Conservation (phyloP, 2,797 vertebrate genomes). For the Sebastolobus alascanus region DNA sequence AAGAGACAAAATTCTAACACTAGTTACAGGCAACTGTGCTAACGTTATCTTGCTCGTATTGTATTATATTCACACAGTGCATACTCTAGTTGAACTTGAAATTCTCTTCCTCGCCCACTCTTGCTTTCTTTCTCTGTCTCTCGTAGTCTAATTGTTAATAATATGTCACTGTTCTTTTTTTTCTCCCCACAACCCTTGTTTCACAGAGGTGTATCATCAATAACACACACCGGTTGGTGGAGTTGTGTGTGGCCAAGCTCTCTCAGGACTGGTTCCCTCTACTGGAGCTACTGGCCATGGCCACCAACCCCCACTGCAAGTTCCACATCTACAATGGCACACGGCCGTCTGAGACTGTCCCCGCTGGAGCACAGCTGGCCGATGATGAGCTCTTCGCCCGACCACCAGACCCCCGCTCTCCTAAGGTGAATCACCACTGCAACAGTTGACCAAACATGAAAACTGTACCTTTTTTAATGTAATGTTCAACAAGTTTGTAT, state of each 20-base stretch:
- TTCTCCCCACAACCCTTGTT: neutral
- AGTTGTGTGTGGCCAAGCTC: slow-evolving; percentile 99
- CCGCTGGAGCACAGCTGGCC: slow-evolving; percentile 95
- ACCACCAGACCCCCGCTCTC: slow-evolving; percentile 97
- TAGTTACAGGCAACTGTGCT: neutral
- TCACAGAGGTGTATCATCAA: slow-evolving; percentile 98
- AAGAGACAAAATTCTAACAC: neutral
- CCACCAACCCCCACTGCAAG: slow-evolving; percentile 99
- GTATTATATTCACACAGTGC: neutral
- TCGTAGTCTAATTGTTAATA: neutral
- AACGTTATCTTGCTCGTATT: neutral
- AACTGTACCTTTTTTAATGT: neutral
- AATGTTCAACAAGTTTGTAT: neutral
- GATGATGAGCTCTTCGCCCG: slow-evolving; percentile 98
- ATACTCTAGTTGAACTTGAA: neutral
- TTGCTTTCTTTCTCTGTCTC: neutral
- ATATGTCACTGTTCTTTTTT: neutral
- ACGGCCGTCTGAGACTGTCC: slow-evolving; percentile 97
- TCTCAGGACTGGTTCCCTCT: slow-evolving; percentile 99
- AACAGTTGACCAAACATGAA: neutral
- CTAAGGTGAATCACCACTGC: slow-evolving; percentile 86
- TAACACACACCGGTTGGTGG: slow-evolving; percentile 98
- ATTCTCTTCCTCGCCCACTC: neutral
- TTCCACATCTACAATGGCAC: slow-evolving; percentile 99
- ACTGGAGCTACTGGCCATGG: slow-evolving; percentile 99